A percentile compares a stretch with the other conserved stretches of the same genome.
Conservation (phyloP, 2,797 vertebrate species). For the Hemibagrus guttatus region DNA sequence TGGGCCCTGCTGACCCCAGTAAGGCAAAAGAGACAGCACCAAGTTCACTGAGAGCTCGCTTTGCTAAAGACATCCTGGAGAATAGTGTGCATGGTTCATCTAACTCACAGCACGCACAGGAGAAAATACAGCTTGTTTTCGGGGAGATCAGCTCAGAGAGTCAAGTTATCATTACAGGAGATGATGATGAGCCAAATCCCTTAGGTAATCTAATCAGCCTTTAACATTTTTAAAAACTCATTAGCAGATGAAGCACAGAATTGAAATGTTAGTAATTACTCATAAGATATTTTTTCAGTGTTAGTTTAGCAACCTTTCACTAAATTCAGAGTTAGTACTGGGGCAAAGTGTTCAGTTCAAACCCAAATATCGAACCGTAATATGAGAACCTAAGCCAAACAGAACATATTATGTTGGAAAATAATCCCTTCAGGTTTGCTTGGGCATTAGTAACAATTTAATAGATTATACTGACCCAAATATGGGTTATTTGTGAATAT, state of each 20-base stretch:
- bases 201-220: conserved; percentile 33
- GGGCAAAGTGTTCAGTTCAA: background rate
- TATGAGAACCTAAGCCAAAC: background rate
- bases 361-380: background rate
- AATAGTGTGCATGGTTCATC: conserved; percentile 89
- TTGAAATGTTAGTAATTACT: background rate
- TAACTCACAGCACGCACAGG: conserved; percentile 66
- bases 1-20: conserved; percentile 85
- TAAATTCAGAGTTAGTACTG: background rate
- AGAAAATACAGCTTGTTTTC: conserved; percentile 74
- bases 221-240: background rate
- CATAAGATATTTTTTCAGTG: background rate
- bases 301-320: background rate
- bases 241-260: background rate
- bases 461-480: background rate
- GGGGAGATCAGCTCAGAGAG: conserved; percentile 66
- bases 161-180: conserved; percentile 43
- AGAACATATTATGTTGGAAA: background rate
- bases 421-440: background rate
- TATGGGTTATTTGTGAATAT: background rate
- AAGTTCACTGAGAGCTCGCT: conserved; percentile 81
- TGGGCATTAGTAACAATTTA: background rate
- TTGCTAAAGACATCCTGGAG: conserved; percentile 78
- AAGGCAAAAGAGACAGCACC: conserved; percentile 76
- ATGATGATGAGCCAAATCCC: conserved; percentile 43